phyloP scores from a whole-genome alignment of 1,140 invertebrate species.

The Druon quercuslanigerum region DNA sequence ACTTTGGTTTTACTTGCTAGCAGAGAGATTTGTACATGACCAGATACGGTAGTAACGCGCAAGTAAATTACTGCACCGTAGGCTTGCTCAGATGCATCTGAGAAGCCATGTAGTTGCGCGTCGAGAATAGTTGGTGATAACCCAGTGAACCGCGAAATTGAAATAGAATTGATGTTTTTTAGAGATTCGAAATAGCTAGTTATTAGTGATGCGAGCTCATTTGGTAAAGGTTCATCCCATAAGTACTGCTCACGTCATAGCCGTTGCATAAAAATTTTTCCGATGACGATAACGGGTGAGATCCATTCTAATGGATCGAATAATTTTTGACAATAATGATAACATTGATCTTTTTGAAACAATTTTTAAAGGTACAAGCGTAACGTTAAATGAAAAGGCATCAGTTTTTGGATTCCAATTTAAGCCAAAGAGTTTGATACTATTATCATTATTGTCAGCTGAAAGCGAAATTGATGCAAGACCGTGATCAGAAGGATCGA shows the following conservation, averaged over 20 bases:
- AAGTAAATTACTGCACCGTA: background rate
- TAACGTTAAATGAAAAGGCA: background rate
- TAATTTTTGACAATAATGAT: constrained; percentile 4
- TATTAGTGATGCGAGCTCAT: background rate
- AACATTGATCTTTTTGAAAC: constrained; percentile 25
- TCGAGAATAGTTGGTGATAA: background rate
- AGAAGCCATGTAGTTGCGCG: background rate
- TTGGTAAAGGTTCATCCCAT: constrained; percentile 33
- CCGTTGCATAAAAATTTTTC: constrained; percentile 33
- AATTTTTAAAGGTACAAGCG: background rate
- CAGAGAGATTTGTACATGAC: background rate
- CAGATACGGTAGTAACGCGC: background rate
- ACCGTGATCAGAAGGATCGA: constrained; percentile 29
- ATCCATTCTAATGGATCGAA: constrained; percentile 39
- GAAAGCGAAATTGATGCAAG: background rate
- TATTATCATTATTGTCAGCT: background rate
- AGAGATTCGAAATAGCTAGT: background rate
- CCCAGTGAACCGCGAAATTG: too few species aligned
- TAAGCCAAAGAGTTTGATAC: background rate
- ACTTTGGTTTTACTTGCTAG: background rate
- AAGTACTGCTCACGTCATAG: background rate
- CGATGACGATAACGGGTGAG: constrained; percentile 4
- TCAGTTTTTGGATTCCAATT: background rate
- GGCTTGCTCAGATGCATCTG: background rate
- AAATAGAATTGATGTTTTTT: too few species aligned